Percentiles rank a stretch among this genome's conserved stretches.
These are phyloP conservation scores for Columba janthina DNA, from an alignment of 2,113 vertebrate species.

Conservation along the genomic window DNA sequence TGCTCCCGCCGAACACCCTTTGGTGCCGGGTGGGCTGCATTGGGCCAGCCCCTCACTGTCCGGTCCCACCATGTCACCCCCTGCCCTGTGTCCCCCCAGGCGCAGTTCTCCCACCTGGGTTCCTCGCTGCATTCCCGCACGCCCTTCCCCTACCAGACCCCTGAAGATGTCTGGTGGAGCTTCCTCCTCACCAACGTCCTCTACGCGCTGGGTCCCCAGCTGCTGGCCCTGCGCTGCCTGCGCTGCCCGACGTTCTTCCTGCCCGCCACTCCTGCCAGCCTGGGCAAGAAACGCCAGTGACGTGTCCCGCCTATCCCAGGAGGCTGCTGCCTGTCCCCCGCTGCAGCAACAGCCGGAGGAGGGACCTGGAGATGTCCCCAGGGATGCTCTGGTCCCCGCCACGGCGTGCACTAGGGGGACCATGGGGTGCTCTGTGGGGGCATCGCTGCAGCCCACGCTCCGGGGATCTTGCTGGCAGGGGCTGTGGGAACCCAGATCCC, in stretches of 20 bases:
- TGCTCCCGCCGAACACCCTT: not conserved
- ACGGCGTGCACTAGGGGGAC: too few relatives aligned
- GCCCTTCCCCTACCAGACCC: slow-evolving; percentile 82
- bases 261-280: not conserved
- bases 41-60: rapidly evolving
- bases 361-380: not conserved
- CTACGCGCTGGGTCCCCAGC: slow-evolving; percentile 74
- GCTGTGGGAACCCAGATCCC: rapidly evolving
- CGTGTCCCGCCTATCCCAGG: rapidly evolving
- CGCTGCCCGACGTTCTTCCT: slow-evolving; percentile 80
- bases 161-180: slow-evolving; percentile 68
- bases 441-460: not conserved
- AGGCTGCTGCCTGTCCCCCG: not conserved
- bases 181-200: slow-evolving; percentile 79
- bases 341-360: rapidly evolving
- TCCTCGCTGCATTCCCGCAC: slow-evolving; percentile 84
- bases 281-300: slow-evolving; percentile 82
- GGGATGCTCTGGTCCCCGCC: rapidly evolving
- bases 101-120: slow-evolving; percentile 87
- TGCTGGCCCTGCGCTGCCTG: slow-evolving; percentile 82
- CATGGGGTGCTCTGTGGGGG: rapidly evolving
- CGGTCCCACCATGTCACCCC: rapidly evolving
- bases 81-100: slow-evolving; percentile 62
- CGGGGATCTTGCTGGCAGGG: too few relatives aligned
- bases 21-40: not conserved